Percentiles rank a stretch among this genome's conserved stretches.
phyloP scores from a whole-genome alignment of 1,140 invertebrate species.

The Orussus abietinus region DNA sequence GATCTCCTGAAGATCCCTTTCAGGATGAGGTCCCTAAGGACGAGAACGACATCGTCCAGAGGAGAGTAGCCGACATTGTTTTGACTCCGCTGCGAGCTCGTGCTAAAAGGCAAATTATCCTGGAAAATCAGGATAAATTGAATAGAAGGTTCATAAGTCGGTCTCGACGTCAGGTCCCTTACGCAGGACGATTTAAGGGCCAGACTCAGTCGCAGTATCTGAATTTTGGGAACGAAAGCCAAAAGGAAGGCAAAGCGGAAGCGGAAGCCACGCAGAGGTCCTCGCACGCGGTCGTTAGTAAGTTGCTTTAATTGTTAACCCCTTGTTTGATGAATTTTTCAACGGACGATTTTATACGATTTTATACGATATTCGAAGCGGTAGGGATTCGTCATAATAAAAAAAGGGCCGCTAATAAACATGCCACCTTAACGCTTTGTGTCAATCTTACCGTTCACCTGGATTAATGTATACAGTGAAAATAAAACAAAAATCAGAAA shows the following conservation, averaged over 20 bases:
- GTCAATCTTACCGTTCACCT: no score
- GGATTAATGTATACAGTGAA: no score
- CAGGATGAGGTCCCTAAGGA: conserved; percentile 34
- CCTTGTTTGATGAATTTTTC: no score
- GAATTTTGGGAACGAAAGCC: conserved; percentile 56
- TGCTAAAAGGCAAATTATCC: conserved; percentile 22
- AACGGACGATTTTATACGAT: no score
- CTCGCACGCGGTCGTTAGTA: conserved; percentile 72
- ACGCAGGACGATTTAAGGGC: conserved; percentile 54
- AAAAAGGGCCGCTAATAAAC: no score
- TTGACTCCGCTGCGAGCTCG: conserved; percentile 23
- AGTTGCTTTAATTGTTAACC: conserved; percentile 46
- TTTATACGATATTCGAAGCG: no score
- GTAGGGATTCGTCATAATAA: no score
- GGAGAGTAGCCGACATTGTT: conserved; percentile 22
- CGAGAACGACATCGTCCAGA: conserved; percentile 27
- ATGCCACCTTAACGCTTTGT: no score
- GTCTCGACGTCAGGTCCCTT: conserved; percentile 24
- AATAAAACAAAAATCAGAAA: no score
- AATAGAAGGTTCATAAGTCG: conserved; percentile 16
- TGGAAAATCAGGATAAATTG: conserved; percentile 24
- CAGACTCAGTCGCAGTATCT: conserved; percentile 82
- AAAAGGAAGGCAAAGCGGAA: conserved; percentile 69
- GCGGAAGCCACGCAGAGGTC: conserved; percentile 69
- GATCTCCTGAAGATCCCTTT: conserved; percentile 20